Evolutionary conservation across 1,140 invertebrate species (phyloP).

Genomic region (Drosophila ambigua): DNA sequence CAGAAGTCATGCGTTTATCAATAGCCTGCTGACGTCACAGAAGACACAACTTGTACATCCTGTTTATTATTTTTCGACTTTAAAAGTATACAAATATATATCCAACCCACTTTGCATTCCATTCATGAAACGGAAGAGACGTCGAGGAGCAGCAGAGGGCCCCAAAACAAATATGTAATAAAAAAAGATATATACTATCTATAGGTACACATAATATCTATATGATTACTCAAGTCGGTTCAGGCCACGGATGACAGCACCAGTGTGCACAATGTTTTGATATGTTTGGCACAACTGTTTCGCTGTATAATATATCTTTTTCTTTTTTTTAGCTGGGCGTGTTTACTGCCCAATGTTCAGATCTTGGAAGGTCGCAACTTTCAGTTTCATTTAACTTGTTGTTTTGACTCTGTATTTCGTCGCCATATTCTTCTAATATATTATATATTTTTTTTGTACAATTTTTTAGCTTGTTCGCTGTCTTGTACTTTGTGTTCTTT

Average conservation of each 20-base stretch:
- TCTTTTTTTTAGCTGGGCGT: constrained; percentile 32
- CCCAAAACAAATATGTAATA: constrained; percentile 46
- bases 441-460: constrained; percentile 1
- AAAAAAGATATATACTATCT: constrained; percentile 36
- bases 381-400: constrained; percentile 34
- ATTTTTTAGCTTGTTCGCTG: constrained; percentile 42
- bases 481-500: constrained; percentile 42
- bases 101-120: constrained; percentile 47
- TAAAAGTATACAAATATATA: constrained; percentile 25
- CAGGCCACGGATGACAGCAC: constrained; percentile 48
- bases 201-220: constrained; percentile 53
- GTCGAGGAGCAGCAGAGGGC: constrained; percentile 34
- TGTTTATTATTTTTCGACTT: constrained; percentile 67
- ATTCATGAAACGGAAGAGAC: constrained; percentile 71
- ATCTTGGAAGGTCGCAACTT: constrained; percentile 39
- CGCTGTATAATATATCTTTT: constrained; percentile 19
- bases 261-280: constrained; percentile 73
- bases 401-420: constrained; percentile 20
- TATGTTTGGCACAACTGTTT: constrained; percentile 69
- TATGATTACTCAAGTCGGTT: constrained; percentile 43
- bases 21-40: constrained; percentile 53
- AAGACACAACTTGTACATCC: constrained; percentile 51
- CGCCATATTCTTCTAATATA: constrained; percentile 22
- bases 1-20: constrained; percentile 34
- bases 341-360: constrained; percentile 50